These are phyloP conservation scores for Festucalex cinctus DNA, from an alignment of 2,113 vertebrate genomes.

Conservation along the genomic window DNA sequence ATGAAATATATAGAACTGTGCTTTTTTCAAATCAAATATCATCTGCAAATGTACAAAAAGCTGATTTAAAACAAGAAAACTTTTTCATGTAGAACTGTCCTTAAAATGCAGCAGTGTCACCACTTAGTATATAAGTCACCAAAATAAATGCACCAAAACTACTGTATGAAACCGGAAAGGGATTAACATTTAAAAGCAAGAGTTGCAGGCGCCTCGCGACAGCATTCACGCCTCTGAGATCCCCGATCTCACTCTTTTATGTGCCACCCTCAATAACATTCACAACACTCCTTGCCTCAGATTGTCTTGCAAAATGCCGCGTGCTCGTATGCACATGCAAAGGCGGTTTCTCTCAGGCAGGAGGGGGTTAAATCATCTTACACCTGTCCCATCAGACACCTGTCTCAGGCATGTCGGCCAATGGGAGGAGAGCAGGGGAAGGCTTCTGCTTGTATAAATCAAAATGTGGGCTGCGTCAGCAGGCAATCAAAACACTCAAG, in stretches of 20 bases:
- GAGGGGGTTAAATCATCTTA: conserved; percentile 61
- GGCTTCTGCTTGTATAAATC: conserved; percentile 54
- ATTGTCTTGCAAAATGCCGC: conserved; percentile 60
- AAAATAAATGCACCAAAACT: conserved; percentile 46
- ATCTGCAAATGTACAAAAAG: too few relatives aligned
- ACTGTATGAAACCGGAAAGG: conserved; percentile 40
- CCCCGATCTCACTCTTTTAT: conserved; percentile 58
- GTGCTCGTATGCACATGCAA: conserved; percentile 31
- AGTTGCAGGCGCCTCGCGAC: conserved; percentile 41
- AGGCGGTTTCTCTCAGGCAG: conserved; percentile 24
- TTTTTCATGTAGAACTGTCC: too few relatives aligned
- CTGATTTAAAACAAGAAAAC: too few relatives aligned
- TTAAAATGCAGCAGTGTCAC: neutral
- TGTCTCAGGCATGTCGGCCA: conserved; percentile 68
- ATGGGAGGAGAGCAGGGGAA: conserved; percentile 61
- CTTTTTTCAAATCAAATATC: too few relatives aligned
- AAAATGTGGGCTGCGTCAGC: conserved; percentile 52
- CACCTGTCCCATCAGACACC: conserved; percentile 79
- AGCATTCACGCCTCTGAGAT: conserved; percentile 54
- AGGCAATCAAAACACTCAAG: conserved; percentile 67
- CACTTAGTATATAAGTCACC: neutral
- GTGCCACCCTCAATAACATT: conserved; percentile 44
- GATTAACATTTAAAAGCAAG: conserved; percentile 68
- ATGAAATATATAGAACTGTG: too few relatives aligned
- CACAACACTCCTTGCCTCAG: conserved; percentile 1